phyloP scores from a whole-genome alignment of 53 echinoderm and acorn worm species.

The Astropecten irregularis region DNA sequence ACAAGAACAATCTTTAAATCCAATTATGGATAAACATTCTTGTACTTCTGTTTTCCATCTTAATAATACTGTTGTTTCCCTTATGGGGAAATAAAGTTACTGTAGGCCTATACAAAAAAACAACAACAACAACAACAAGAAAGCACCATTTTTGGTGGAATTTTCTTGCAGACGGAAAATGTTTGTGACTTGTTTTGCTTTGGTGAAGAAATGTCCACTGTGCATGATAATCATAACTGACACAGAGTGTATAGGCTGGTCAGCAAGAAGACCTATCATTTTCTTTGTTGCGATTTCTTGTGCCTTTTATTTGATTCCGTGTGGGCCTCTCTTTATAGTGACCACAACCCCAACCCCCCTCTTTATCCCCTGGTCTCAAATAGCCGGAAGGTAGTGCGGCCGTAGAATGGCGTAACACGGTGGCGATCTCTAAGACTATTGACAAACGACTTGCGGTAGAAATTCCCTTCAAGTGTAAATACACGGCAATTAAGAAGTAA shows the following conservation, averaged over 20 bases:
- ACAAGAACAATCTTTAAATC: too few relatives aligned
- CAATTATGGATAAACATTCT: too few relatives aligned
- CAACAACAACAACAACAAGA: too few relatives aligned
- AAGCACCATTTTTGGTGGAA: too few relatives aligned
- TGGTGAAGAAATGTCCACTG: too few relatives aligned
- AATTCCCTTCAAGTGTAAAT: slow-evolving; percentile 49
- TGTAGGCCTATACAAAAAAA: too few relatives aligned
- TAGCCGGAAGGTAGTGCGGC: background rate
- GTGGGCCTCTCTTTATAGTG: background rate
- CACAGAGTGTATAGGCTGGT: background rate
- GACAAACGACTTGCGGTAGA: slow-evolving; percentile 33
- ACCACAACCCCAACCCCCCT: background rate
- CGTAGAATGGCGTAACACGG: background rate
- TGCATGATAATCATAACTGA: slow-evolving; percentile 3
- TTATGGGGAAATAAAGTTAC: too few relatives aligned
- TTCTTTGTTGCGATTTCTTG: background rate
- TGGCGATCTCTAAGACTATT: slow-evolving; percentile 14
- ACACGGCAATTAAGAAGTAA: slow-evolving; percentile 50
- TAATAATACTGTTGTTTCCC: too few relatives aligned
- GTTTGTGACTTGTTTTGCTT: too few relatives aligned
- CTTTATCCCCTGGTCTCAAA: background rate
- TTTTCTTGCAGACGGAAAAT: too few relatives aligned
- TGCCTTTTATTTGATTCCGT: background rate
- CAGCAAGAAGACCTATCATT: background rate
- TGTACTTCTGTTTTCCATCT: too few relatives aligned